Evolutionary conservation across 2,888 invertebrate species (phyloP).

Genomic region (Netelia inedita): DNA sequence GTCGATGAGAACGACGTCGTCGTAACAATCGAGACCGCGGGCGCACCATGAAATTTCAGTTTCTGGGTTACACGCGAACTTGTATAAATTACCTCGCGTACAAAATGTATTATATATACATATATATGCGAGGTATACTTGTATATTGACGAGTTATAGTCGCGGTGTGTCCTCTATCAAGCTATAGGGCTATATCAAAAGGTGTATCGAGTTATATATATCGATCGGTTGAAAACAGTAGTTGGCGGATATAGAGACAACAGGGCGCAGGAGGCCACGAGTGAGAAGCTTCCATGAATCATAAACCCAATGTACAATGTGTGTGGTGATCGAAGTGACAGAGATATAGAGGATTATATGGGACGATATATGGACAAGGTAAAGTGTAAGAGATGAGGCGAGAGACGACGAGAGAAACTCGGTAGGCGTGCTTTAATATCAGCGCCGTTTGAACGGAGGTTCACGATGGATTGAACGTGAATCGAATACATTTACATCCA

Average conservation of each 20-base stretch:
- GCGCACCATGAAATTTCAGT: conserved; percentile 65
- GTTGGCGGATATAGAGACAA: conserved; percentile 58
- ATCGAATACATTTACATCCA: conserved; percentile 58
- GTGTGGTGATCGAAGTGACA: conserved; percentile 67
- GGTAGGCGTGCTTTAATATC: conserved; percentile 61
- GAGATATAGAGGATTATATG: conserved; percentile 58
- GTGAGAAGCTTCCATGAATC: conserved; percentile 69
- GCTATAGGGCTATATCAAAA: conserved; percentile 29
- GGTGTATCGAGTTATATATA: conserved; percentile 61
- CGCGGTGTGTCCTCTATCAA: conserved; percentile 45
- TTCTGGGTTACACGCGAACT: conserved; percentile 67
- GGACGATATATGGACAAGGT: conserved; percentile 52
- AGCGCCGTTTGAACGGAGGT: conserved; percentile 36
- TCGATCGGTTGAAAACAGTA: conserved; percentile 60
- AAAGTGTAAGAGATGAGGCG: conserved; percentile 47
- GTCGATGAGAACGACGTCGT: conserved; percentile 44
- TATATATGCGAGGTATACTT: conserved; percentile 1
- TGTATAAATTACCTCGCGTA: conserved; percentile 63
- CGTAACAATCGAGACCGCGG: conserved; percentile 48
- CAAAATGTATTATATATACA: conserved; percentile 32
- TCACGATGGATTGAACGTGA: conserved; percentile 53
- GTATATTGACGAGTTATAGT: conserved; percentile 18
- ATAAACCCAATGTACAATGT: conserved; percentile 68
- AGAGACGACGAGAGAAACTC: conserved; percentile 68
- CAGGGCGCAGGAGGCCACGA: conserved; percentile 56